Evolutionary conservation across 1,140 invertebrate species (phyloP), one percentile per base, ranked within the genome.

Genomic region (Lordiphosa clarofinis): DNA sequence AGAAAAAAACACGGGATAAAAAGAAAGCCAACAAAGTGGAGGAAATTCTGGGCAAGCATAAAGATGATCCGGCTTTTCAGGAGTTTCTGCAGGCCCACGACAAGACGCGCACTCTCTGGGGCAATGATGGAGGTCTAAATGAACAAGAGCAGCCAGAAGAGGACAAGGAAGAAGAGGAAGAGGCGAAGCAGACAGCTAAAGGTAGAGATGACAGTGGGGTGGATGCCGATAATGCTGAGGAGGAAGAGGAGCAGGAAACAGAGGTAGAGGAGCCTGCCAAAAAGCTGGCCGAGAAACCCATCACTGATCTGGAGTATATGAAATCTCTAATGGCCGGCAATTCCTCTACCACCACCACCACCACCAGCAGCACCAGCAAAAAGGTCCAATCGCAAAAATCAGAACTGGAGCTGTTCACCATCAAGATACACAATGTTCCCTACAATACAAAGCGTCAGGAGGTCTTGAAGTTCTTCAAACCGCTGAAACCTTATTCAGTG

Each of bases 61-160:
- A 95, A 90, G 92, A 96, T 91, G 96, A 98, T 92, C 95, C 96
- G 19, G 89, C 95, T 53, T 98, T 98, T 90, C 89, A 92, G 63
- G 96, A 98, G 89, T 99, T 97, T 90, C 90, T 98, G 72, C 92
- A 96, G 90, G 92, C 93, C 42, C 95, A 98, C 89, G 87, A 92
- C 37, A 91, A 91, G 62, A 90, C 90, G 33, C 92, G 92, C 89
- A 91, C 91, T 48, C 66, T 92, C 5, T 96, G 94, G 94, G 92
- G 91, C 33, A 95, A 96, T 89, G 94, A 95, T 78, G 89, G 90
- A 19, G 67, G 88, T 11, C 68, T 90, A 42, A 70, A 76, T 35
- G 47, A 39, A 15, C 58, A 66, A 43, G 21, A 89, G 88, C 56
- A 90, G 65, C 87, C 89, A 50, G 61, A 86, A 49, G 78, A 86